Evolutionary conservation across 2,888 invertebrate species (phyloP).

Genomic region (Agonopterix heracliana): DNA sequence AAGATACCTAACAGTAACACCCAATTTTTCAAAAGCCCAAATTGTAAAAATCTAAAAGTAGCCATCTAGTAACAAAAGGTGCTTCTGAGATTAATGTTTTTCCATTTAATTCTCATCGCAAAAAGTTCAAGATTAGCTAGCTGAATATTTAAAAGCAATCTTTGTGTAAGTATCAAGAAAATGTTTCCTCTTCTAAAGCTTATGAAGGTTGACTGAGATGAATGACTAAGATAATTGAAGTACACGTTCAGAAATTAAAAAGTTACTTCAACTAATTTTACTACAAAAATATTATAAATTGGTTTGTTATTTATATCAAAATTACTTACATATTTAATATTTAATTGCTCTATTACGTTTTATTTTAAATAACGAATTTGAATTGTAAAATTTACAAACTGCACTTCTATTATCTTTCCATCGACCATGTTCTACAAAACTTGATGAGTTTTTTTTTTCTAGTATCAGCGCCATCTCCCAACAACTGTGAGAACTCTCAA

Average conservation of each 20-base stretch:
- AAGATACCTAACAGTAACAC: too few relatives aligned
- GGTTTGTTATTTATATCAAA: too few relatives aligned
- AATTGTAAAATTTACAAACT: too few relatives aligned
- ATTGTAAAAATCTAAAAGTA: too few relatives aligned
- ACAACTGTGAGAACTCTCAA: too few relatives aligned
- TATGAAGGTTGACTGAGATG: slow-evolving; percentile 61
- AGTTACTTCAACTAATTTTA: slow-evolving; percentile 24
- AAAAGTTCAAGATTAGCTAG: slow-evolving; percentile 28
- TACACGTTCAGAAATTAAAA: slow-evolving; percentile 46
- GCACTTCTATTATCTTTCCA: too few relatives aligned
- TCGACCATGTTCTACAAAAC: too few relatives aligned
- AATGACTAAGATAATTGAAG: slow-evolving; percentile 59
- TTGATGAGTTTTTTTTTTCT: too few relatives aligned
- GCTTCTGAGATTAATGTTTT: slow-evolving; percentile 26
- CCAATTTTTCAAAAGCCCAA: too few relatives aligned
- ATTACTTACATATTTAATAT: background rate
- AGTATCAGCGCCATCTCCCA: too few relatives aligned
- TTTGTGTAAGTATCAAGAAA: slow-evolving; percentile 43
- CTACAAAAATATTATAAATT: background rate
- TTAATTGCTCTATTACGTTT: background rate
- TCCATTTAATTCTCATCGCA: slow-evolving; percentile 15
- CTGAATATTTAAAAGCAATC: slow-evolving; percentile 31
- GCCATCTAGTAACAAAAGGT: too few relatives aligned
- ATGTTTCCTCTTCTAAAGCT: slow-evolving; percentile 32
- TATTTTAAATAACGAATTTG: background rate